Evolutionary conservation across 2,888 invertebrate genomes (phyloP), one percentile per base, ranked within the genome.

Genomic region (Gari tellinella): DNA sequence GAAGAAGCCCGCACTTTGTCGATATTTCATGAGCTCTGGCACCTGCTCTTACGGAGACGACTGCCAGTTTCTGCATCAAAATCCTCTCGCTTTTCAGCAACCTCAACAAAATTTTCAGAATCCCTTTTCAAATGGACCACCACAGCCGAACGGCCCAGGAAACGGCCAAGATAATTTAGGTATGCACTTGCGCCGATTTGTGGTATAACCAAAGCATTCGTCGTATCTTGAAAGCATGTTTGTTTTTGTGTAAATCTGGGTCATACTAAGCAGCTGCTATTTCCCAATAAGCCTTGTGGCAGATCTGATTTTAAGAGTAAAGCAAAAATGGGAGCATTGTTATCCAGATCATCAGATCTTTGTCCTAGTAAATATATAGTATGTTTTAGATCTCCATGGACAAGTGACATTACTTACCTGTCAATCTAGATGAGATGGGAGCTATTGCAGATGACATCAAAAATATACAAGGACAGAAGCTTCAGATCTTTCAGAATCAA

Each of bases 61-160:
- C 41, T 88, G 88, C 81, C 87, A 87, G 70, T 87, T 85, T 85
- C 77, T 86, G 48, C 87, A 88, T 81, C 84, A 85, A 76, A 82
- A 80, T 64, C 84, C 83, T 17, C 68, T 79, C 62, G 69, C 73
- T 55, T 76, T 84, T 68, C 82, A 78, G 63, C 75, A 75, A 65
- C 72, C 75, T 56, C 78, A 67, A 38, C 72, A 56, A 23, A 72
- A 56, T 46, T 66, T 79, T 72, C 75, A 66, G 53, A 80, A 76
- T 72, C 69, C 78, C 17, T 80, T 67, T 72, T 62, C 64, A 46
- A 83, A 80, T 69, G 83, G 79, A 64, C 78, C 75, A 45, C 38
- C 56, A 38, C 67, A 53, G 38, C 68, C 63, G 17, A 82, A 77
- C 66, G 80, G 81, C 52, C 73, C 80, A 46, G 72, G 56, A 41